Percentiles rank a stretch among this genome's conserved stretches.
These are phyloP conservation scores for Anarhynchus alexandrinus DNA, from an alignment of 2,113 vertebrate species.

Conservation along the genomic window DNA sequence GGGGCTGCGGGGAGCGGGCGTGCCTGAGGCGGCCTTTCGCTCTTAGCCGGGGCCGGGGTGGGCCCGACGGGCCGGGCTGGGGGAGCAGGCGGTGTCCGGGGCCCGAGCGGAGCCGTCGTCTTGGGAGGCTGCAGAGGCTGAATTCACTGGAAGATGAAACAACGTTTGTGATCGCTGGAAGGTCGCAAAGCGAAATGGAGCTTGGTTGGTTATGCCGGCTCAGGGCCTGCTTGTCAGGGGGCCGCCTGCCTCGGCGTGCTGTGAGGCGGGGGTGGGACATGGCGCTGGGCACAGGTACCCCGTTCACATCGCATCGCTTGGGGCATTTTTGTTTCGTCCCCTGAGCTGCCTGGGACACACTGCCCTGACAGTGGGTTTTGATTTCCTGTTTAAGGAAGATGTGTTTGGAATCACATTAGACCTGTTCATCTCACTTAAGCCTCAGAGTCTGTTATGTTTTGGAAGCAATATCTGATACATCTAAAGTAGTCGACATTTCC, in stretches of 20 bases:
- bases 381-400: not conserved
- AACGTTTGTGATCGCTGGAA: no score
- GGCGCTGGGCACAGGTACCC: accelerated
- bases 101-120: not conserved
- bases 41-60: no score
- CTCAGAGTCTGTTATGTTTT: not conserved
- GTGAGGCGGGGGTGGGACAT: not conserved
- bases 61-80: no score
- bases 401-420: not conserved
- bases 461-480: not conserved
- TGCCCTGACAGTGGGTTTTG: accelerated
- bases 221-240: not conserved
- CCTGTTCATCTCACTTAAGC: not conserved
- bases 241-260: no score
- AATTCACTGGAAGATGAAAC: not conserved
- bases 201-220: no score
- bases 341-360: accelerated
- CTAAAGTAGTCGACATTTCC: not conserved
- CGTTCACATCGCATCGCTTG: accelerated
- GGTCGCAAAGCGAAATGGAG: not conserved
- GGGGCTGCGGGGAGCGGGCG: not conserved
- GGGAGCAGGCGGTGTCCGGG: not conserved
- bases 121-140: not conserved
- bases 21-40: not conserved
- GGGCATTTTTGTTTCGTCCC: no score